Evolutionary conservation across 2,888 invertebrate species (phyloP).

Genomic region (Eubasilissa splendida): DNA sequence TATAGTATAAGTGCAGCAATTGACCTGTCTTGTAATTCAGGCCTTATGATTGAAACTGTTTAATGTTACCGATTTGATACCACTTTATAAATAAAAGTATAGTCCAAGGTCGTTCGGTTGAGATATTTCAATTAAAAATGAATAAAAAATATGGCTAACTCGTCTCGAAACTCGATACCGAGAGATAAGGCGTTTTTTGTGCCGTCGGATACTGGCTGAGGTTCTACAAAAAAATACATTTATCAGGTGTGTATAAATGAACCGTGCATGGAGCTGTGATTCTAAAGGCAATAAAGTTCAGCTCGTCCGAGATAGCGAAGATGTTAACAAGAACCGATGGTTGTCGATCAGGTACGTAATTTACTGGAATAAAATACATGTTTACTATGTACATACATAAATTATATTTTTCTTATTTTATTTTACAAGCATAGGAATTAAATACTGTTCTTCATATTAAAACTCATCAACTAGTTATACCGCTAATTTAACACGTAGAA

Average conservation of each 20-base stretch:
- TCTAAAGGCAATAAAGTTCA: no score
- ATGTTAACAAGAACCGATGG: neutral
- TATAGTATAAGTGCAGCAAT: neutral
- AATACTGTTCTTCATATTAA: no score
- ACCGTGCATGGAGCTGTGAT: neutral
- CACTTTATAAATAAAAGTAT: slow-evolving; percentile 12
- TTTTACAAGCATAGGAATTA: no score
- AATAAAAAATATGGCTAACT: slow-evolving; percentile 47
- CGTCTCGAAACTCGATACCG: slow-evolving; percentile 50
- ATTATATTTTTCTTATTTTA: no score
- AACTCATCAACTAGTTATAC: no score
- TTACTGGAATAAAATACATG: no score
- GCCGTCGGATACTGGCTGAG: slow-evolving; percentile 3
- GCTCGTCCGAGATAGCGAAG: neutral
- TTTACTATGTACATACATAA: no score
- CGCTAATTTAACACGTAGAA: no score
- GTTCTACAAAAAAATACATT: neutral
- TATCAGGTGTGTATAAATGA: neutral
- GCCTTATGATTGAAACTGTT: slow-evolving; percentile 53
- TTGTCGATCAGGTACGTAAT: no score
- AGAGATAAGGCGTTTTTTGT: slow-evolving; percentile 48
- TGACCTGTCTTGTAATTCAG: slow-evolving; percentile 10
- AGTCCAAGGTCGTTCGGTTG: slow-evolving; percentile 48
- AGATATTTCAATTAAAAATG: slow-evolving; percentile 54
- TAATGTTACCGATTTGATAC: slow-evolving; percentile 51